These are phyloP conservation scores for Peribatodes rhomboidaria DNA, from an alignment of 2,888 invertebrate genomes.

Conservation along the genomic window DNA sequence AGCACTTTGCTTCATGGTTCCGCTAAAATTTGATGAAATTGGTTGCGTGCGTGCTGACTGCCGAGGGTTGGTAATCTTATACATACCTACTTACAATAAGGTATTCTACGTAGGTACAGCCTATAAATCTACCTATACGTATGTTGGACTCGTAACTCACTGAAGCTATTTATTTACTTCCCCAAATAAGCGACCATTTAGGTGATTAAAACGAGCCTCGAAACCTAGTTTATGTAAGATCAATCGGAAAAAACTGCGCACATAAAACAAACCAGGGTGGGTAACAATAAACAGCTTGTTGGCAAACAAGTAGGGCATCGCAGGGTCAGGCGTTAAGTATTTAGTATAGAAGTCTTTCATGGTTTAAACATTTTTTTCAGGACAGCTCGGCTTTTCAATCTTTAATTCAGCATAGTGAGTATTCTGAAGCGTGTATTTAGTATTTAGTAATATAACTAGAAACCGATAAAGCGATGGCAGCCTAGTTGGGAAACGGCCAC, in stretches of 20 bases:
- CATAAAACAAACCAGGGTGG: constrained; percentile 41
- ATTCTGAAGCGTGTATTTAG: too few relatives aligned
- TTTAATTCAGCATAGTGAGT: constrained; percentile 21
- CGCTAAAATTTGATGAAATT: constrained; percentile 50
- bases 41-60: constrained; percentile 53
- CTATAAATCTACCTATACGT: constrained; percentile 20
- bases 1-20: constrained; percentile 44
- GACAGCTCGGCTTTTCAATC: constrained; percentile 30
- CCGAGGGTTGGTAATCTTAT: constrained; percentile 37
- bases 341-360: constrained; percentile 21
- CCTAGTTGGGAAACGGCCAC: too few relatives aligned
- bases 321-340: constrained; percentile 17
- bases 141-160: constrained; percentile 34
- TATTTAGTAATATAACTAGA: too few relatives aligned
- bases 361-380: constrained; percentile 20
- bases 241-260: constrained; percentile 39
- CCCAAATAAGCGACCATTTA: constrained; percentile 31
- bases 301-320: constrained; percentile 42
- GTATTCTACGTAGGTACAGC: constrained; percentile 16
- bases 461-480: too few relatives aligned
- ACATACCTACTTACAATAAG: constrained; percentile 20
- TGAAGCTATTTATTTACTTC: constrained; percentile 36
- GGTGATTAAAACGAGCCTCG: constrained; percentile 36
- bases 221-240: constrained; percentile 43
- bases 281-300: constrained; percentile 45